Evolutionary conservation across 2,888 invertebrate species (phyloP).

Genomic region (Folsomia candida): DNA sequence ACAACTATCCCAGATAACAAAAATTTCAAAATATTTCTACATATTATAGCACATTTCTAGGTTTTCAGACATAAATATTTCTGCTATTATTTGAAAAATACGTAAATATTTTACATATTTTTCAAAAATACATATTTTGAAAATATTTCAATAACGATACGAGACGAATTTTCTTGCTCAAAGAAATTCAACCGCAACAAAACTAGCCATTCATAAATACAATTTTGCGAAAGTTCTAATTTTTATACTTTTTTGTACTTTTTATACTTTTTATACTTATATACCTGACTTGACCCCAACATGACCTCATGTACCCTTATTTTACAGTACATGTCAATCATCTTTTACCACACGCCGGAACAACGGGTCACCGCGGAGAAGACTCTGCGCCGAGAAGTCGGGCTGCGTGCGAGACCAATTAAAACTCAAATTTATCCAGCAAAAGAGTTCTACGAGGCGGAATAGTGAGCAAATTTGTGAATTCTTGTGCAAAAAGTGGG

Average conservation of each 20-base stretch:
- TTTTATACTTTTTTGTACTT: constrained; percentile 7
- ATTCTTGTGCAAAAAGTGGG: constrained; percentile 33
- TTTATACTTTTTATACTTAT: not conserved
- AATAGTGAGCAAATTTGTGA: constrained; percentile 80
- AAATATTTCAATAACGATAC: no score
- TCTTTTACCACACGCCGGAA: constrained; percentile 84
- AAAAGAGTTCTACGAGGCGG: constrained; percentile 81
- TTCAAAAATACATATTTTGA: no score
- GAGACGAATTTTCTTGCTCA: no score
- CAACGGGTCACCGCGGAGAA: constrained; percentile 74
- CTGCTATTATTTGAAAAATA: no score
- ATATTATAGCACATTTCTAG: no score
- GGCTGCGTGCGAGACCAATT: constrained; percentile 57
- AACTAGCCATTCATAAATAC: no score
- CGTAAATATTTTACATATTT: no score
- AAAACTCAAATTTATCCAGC: constrained; percentile 77
- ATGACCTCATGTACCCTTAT: not conserved
- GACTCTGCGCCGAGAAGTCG: constrained; percentile 58
- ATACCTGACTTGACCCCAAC: not conserved
- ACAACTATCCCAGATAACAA: no score
- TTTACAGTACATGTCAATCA: constrained; percentile 80
- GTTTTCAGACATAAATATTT: no score
- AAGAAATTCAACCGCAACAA: no score
- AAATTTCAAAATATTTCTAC: no score
- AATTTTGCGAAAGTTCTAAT: no score